Conservation (phyloP, 2,888 invertebrate species). For the Cheilosia pagana region DNA sequence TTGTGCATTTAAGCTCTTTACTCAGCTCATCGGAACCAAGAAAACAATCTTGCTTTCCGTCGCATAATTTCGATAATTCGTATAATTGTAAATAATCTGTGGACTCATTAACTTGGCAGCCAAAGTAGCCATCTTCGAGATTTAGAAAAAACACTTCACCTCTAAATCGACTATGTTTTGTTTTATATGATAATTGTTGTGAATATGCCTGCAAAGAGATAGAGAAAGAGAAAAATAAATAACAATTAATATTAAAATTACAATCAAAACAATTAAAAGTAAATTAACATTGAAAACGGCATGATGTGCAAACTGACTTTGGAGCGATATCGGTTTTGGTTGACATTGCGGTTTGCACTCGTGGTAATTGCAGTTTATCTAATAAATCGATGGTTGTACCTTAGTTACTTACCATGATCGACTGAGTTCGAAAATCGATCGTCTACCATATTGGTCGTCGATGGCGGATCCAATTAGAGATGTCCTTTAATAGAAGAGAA, state of each 20-base stretch:
- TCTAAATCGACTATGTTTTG: conserved; percentile 86
- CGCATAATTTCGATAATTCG: conserved; percentile 97
- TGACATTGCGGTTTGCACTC: background rate
- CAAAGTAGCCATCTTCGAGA: conserved; percentile 98
- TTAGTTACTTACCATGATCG: conserved; percentile 18
- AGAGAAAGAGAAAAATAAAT: conserved; percentile 47
- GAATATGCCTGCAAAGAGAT: conserved; percentile 83
- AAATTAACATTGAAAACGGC: conserved; percentile 35
- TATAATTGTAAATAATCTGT: conserved; percentile 97
- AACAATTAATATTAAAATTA: conserved; percentile 22
- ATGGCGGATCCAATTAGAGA: conserved; percentile 64
- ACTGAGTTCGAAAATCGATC: conserved; percentile 46
- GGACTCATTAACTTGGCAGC: conserved; percentile 98
- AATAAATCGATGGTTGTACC: background rate
- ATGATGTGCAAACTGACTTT: conserved; percentile 46
- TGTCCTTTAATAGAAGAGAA: conserved; percentile 62
- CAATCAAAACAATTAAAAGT: conserved; percentile 47
- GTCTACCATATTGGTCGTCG: conserved; percentile 60
- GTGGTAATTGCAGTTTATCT: background rate
- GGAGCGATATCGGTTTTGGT: background rate
- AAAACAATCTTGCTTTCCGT: conserved; percentile 95
- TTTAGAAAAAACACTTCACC: conserved; percentile 98
- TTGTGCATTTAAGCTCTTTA: conserved; percentile 96
- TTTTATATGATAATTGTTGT: conserved; percentile 90
- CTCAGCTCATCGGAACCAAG: conserved; percentile 95